These are phyloP conservation scores for Apogon hyalosoma DNA, from an alignment of 2,797 vertebrate genomes.

Conservation along the genomic window DNA sequence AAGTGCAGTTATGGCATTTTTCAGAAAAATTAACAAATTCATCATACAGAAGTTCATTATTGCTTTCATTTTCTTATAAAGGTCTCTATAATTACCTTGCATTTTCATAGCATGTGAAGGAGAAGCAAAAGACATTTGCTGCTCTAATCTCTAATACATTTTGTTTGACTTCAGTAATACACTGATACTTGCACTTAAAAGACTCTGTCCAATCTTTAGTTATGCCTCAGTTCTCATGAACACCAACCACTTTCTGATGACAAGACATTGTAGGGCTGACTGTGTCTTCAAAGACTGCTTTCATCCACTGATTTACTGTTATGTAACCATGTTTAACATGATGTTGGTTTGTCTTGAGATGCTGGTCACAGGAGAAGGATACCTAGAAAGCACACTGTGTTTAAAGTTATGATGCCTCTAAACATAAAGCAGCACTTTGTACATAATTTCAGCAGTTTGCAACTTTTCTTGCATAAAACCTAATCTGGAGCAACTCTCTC, in stretches of 20 bases:
- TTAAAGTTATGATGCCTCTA: slow-evolving; percentile 48
- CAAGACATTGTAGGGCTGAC: slow-evolving; percentile 10
- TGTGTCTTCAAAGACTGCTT: slow-evolving; percentile 45
- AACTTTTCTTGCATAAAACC: slow-evolving; percentile 54
- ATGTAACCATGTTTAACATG: slow-evolving; percentile 50
- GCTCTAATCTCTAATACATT: slow-evolving; percentile 31
- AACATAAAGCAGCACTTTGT: slow-evolving; percentile 58
- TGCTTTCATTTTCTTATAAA: slow-evolving; percentile 1
- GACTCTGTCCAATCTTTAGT: slow-evolving; percentile 49
- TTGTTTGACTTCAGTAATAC: slow-evolving; percentile 45
- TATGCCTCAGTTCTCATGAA: slow-evolving; percentile 43
- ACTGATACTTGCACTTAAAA: slow-evolving; percentile 54
- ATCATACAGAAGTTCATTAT: background rate
- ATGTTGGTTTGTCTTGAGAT: slow-evolving; percentile 23
- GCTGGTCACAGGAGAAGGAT: slow-evolving; percentile 15
- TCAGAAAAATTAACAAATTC: background rate
- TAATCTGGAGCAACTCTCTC: slow-evolving; percentile 59
- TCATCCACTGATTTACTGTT: slow-evolving; percentile 38
- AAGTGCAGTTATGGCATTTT: slow-evolving; percentile 14
- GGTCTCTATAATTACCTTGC: background rate
- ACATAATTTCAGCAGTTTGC: slow-evolving; percentile 61
- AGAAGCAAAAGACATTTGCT: slow-evolving; percentile 2
- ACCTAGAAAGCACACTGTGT: slow-evolving; percentile 6
- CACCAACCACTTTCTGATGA: slow-evolving; percentile 47
- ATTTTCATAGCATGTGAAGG: slow-evolving; percentile 21